Base-by-base conservation (phyloP, 2,888 invertebrate species). In the Carcina quercana region DNA sequence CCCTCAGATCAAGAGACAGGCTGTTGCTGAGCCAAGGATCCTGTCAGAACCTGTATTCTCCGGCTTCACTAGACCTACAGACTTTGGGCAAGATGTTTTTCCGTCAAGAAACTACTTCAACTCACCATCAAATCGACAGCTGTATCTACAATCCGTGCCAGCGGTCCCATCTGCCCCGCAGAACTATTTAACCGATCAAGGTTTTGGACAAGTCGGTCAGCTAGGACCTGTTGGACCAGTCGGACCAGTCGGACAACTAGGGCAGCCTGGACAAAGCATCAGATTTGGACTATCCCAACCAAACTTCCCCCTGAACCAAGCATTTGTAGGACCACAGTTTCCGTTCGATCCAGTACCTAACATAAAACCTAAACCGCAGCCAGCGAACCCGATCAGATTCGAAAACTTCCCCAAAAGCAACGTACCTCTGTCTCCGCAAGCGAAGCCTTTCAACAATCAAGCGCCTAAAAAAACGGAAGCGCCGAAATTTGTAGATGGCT, bases 1-100 rank as follows among this genome's bases (percentile, higher is more conserved):
- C 12, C 31, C 41, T 10, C 73, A 61, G 32, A 63, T 70, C 30
- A 82, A 79, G 41, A 61, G 79, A 43, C 83, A 83, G 54, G 70
- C 79, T 1, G 56, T 80, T 10, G 83, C 83, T 8, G 80, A 83
- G 51, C 83, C 83, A 1, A 73, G 83, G 35, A 79, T 83, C 46
- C 50, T 83, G 3, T 56, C 74, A 1, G 83, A 83, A 49, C 79
- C 82, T 1, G 35, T 32, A 0, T 76, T 70, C 48, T 63, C 74
- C 13, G 67, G 67, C 13, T 60, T 73, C 17, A 38, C 56, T 2
- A 58, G 70, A 47, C 60, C 68, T 3, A 56, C 59, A 10, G 67
- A 61, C 13, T 76, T 71, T 32, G 61, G 56, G 13, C 64, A 69
- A 34, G 79, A 79, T 3, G 25, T 50, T 1, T 75, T 82, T 29